phyloP scores from a whole-genome alignment of 2,888 invertebrate species.

The Cynaeus angustus region DNA sequence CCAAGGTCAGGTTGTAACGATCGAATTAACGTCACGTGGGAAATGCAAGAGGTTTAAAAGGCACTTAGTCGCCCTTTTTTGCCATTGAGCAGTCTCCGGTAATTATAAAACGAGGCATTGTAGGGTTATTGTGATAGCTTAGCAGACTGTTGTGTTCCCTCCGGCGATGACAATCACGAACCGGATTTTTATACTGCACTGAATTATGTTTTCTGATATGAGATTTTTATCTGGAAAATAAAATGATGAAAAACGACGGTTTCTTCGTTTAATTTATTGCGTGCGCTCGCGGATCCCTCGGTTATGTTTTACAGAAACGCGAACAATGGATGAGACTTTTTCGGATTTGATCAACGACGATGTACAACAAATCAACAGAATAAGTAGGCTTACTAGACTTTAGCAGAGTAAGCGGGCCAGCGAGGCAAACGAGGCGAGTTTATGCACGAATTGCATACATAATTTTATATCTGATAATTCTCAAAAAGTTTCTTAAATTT shows the following conservation, averaged over 20 bases:
- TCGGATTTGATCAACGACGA: background rate
- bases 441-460: too few species aligned
- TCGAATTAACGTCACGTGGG: conserved; percentile 44
- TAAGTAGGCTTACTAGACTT: too few species aligned
- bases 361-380: too few species aligned
- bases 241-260: conserved; percentile 52
- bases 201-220: conserved; percentile 56
- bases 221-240: conserved; percentile 59
- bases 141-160: conserved; percentile 16
- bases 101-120: conserved; percentile 15
- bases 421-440: too few species aligned
- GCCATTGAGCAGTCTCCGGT: background rate
- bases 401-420: too few species aligned
- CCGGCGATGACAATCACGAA: conserved; percentile 30
- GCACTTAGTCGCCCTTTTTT: conserved; percentile 31
- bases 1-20: conserved; percentile 45
- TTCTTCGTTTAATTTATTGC: conserved; percentile 45
- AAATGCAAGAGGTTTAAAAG: conserved; percentile 35
- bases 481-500: too few species aligned
- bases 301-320: conserved; percentile 33
- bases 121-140: conserved; percentile 23
- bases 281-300: conserved; percentile 17
- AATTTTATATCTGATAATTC: too few species aligned
- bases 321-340: conserved; percentile 19
- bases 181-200: conserved; percentile 54